Conservation (phyloP, 2,797 vertebrate species). For the Zonotrichia albicollis region DNA sequence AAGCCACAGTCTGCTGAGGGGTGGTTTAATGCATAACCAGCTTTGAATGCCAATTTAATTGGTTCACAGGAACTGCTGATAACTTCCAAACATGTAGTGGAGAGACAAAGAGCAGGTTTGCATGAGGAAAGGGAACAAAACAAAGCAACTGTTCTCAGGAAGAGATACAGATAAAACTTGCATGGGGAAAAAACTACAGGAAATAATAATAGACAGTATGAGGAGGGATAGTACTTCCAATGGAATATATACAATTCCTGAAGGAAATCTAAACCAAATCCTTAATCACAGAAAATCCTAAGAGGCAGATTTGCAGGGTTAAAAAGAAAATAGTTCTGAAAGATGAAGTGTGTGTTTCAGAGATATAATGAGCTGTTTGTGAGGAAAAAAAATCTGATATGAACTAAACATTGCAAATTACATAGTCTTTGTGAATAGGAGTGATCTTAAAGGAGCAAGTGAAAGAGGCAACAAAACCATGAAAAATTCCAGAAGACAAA, state of each 20-base stretch:
- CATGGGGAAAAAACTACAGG: accelerated
- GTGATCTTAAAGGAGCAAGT: background rate
- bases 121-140: background rate
- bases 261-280: background rate
- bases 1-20: background rate
- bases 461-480: background rate
- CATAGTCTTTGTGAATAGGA: background rate
- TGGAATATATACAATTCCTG: background rate
- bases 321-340: background rate
- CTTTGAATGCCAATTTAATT: background rate
- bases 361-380: background rate
- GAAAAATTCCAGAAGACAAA: background rate
- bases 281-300: background rate
- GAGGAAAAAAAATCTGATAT: background rate
- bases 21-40: background rate
- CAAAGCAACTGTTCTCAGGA: background rate
- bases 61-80: background rate
- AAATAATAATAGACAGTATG: background rate
- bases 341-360: background rate
- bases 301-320: background rate
- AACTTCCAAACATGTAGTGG: background rate
- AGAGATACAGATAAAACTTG: background rate
- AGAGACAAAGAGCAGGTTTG: background rate
- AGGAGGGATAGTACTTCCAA: background rate
- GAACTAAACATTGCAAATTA: background rate